A percentile compares a stretch with the other conserved stretches of the same genome.
Conservation (phyloP, 92 coral and sea anemone genomes). For the Pocillopora meandrina region DNA sequence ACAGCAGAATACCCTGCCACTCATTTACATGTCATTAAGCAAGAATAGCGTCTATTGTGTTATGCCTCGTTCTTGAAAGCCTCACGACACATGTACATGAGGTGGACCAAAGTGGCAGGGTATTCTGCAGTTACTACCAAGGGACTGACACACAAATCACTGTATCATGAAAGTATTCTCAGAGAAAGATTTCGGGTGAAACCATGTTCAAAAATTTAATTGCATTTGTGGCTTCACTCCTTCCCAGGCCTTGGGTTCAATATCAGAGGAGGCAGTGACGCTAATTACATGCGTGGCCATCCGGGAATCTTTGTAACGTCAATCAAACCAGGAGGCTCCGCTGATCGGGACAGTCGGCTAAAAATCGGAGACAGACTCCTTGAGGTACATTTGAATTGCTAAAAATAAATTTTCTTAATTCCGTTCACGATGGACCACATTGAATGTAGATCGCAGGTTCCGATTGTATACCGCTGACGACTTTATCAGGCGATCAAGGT, state of each 20-base stretch:
- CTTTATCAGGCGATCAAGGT: too few relatives aligned
- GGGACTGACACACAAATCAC: too few relatives aligned
- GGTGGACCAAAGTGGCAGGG: too few relatives aligned
- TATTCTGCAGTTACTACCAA: too few relatives aligned
- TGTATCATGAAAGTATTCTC: background rate
- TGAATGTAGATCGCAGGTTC: too few relatives aligned
- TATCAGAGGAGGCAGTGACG: conserved; percentile 88
- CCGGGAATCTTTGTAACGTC: conserved; percentile 97
- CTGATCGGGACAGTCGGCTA: conserved; percentile 79
- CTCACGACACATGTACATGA: too few relatives aligned
- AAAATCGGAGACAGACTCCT: conserved; percentile 90
- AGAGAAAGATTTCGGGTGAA: too few relatives aligned
- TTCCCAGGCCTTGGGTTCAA: conserved; percentile 88
- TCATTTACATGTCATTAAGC: too few relatives aligned
- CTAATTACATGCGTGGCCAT: conserved; percentile 83
- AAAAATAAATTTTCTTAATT: background rate
- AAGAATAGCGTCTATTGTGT: too few relatives aligned
- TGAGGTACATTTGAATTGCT: conserved; percentile 57
- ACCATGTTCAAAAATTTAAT: background rate
- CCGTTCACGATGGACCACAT: background rate
- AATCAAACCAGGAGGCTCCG: conserved; percentile 87
- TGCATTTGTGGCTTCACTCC: background rate
- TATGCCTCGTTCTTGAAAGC: too few relatives aligned
- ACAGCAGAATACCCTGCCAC: too few relatives aligned
- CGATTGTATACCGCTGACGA: too few relatives aligned